Evolutionary conservation across 2,888 invertebrate genomes (phyloP).

Genomic region (Cerastis rubricosa): DNA sequence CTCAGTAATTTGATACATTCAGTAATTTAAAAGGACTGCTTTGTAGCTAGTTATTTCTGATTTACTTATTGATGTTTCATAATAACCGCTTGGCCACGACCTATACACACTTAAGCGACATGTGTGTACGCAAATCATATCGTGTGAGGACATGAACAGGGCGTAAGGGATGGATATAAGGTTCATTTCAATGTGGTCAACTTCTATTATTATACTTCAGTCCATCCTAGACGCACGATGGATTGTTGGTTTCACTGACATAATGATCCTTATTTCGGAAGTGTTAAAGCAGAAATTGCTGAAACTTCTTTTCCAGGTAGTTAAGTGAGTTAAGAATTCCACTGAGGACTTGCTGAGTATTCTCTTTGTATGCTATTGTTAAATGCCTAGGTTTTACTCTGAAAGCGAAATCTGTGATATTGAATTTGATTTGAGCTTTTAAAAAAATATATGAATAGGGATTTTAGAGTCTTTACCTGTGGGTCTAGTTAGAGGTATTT

Average conservation of each 20-base stretch:
- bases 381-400: conserved; percentile 27
- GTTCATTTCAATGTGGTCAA: neutral
- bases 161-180: neutral
- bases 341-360: conserved; percentile 18
- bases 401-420: conserved; percentile 29
- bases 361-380: conserved; percentile 44
- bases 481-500: neutral
- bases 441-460: neutral
- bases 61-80: neutral
- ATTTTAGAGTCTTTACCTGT: neutral
- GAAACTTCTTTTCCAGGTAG: neutral
- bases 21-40: conserved; percentile 3
- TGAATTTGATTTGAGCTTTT: conserved; percentile 29
- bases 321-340: conserved; percentile 5
- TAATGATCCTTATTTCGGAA: neutral
- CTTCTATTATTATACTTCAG: neutral
- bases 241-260: neutral
- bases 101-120: neutral
- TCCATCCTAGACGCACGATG: neutral
- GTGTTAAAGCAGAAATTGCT: conserved; percentile 16
- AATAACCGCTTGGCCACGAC: neutral
- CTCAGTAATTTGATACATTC: conserved; percentile 47
- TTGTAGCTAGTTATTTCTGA: conserved; percentile 2
- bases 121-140: neutral
- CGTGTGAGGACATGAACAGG: neutral